Percentiles rank a stretch among this genome's conserved stretches.
Evolutionary conservation across 2,888 invertebrate genomes (phyloP).

Genomic region (Cerceris ruficornis): DNA sequence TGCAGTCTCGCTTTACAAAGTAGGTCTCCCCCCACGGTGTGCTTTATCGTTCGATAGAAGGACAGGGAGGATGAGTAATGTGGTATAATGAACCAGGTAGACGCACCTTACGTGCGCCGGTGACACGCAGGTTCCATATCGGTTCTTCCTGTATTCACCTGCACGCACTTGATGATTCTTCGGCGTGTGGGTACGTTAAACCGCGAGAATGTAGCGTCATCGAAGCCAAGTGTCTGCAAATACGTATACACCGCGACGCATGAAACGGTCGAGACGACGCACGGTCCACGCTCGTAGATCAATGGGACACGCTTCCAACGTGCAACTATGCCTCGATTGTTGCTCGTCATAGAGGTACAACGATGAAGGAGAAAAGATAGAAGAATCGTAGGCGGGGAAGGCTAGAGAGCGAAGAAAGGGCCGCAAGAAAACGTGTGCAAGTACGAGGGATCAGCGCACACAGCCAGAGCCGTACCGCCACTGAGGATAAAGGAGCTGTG

Average conservation of each 20-base stretch:
- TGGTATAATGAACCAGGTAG: conserved; percentile 47
- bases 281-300: conserved; percentile 67
- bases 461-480: conserved; percentile 59
- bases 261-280: conserved; percentile 53
- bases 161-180: conserved; percentile 34
- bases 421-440: conserved; percentile 36
- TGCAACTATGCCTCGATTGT: conserved; percentile 63
- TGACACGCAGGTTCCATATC: conserved; percentile 33
- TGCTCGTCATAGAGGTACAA: conserved; percentile 59
- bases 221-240: not conserved
- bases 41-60: conserved; percentile 30
- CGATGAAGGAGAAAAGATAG: conserved; percentile 34
- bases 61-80: conserved; percentile 40
- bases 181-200: not conserved
- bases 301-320: conserved; percentile 68
- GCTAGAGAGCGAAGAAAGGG: conserved; percentile 13
- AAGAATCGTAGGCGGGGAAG: conserved; percentile 18
- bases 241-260: conserved; percentile 30
- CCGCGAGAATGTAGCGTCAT: conserved; percentile 15
- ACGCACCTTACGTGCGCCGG: conserved; percentile 39
- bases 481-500: conserved; percentile 71
- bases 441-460: conserved; percentile 48
- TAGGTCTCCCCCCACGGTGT: conserved; percentile 32
- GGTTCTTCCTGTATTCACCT: conserved; percentile 50
- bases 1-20: conserved; percentile 33